Evolutionary conservation across 2,113 vertebrate genomes (phyloP).

Genomic region (Lophochroa leadbeateri): DNA sequence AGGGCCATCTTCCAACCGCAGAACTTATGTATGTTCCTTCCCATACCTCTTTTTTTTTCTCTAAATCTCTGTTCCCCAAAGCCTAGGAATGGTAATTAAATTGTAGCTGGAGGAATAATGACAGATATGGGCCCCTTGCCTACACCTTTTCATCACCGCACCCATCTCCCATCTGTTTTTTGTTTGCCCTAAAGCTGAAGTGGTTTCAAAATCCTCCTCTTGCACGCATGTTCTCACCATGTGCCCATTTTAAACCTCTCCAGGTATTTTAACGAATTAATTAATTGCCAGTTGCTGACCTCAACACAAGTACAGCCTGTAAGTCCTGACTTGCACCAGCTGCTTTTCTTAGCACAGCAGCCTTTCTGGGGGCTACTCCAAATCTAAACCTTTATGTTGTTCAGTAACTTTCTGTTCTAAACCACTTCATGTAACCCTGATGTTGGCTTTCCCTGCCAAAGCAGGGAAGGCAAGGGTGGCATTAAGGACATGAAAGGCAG

Average conservation of each 20-base stretch:
- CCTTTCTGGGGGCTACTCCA: background rate
- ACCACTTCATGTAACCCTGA: background rate
- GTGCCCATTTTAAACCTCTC: conserved; percentile 18
- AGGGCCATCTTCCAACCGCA: background rate
- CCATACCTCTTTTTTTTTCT: background rate
- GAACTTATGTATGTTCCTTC: background rate
- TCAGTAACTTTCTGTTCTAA: background rate
- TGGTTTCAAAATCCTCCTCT: conserved; percentile 11
- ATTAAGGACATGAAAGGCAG: background rate
- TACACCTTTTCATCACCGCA: background rate
- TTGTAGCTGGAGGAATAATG: conserved; percentile 32
- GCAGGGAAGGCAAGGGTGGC: background rate
- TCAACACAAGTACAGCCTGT: background rate
- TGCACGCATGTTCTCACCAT: background rate
- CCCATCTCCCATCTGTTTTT: conserved; percentile 36
- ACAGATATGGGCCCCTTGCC: background rate
- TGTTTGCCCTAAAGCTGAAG: conserved; percentile 43
- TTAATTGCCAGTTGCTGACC: conserved; percentile 21
- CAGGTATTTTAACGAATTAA: conserved; percentile 19
- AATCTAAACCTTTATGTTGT: background rate
- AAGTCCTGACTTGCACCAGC: conserved; percentile 41
- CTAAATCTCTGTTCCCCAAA: background rate
- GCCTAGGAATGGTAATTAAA: background rate
- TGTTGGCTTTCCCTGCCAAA: conserved; percentile 15
- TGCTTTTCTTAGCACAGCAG: background rate